Evolutionary conservation across 2,797 vertebrate genomes (phyloP).

Genomic region (Philypnodon macrostomus): DNA sequence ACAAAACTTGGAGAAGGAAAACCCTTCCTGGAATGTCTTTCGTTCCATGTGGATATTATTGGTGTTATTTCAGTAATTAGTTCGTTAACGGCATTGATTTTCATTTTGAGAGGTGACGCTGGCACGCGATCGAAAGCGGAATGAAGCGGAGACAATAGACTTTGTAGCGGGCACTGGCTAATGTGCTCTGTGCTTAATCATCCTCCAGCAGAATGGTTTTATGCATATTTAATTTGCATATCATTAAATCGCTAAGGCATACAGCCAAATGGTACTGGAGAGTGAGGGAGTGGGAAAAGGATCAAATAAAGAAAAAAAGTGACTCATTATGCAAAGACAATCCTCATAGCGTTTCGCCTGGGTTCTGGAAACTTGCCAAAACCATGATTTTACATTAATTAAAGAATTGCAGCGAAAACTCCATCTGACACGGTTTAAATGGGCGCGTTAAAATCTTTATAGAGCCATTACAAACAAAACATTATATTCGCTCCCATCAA

Average conservation of each 20-base stretch:
- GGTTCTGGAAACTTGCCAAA: constrained; percentile 73
- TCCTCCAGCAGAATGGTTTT: constrained; percentile 98
- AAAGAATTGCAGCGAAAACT: constrained; percentile 64
- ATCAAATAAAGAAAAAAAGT: constrained; percentile 67
- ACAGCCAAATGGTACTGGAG: constrained; percentile 74
- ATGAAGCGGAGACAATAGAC: constrained; percentile 78
- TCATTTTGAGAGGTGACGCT: constrained; percentile 66
- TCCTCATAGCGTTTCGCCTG: constrained; percentile 74
- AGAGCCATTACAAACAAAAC: constrained; percentile 39
- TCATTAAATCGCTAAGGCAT: constrained; percentile 90
- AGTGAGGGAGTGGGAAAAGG: constrained; percentile 73
- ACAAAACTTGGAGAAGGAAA: constrained; percentile 72
- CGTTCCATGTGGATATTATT: constrained; percentile 77
- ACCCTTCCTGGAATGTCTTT: constrained; percentile 75
- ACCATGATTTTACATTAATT: constrained; percentile 78
- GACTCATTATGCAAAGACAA: constrained; percentile 78
- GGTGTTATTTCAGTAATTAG: constrained; percentile 73
- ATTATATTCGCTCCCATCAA: constrained; percentile 33
- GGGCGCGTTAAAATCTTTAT: constrained; percentile 59
- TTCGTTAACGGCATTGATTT: constrained; percentile 71
- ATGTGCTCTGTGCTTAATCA: constrained; percentile 98
- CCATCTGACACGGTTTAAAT: constrained; percentile 75
- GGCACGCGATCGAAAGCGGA: constrained; percentile 72
- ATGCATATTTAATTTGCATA: constrained; percentile 99
- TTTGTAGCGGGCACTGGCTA: constrained; percentile 81